Evolutionary conservation across 2,113 vertebrate species (phyloP).

Genomic region (Poecile atricapillus): DNA sequence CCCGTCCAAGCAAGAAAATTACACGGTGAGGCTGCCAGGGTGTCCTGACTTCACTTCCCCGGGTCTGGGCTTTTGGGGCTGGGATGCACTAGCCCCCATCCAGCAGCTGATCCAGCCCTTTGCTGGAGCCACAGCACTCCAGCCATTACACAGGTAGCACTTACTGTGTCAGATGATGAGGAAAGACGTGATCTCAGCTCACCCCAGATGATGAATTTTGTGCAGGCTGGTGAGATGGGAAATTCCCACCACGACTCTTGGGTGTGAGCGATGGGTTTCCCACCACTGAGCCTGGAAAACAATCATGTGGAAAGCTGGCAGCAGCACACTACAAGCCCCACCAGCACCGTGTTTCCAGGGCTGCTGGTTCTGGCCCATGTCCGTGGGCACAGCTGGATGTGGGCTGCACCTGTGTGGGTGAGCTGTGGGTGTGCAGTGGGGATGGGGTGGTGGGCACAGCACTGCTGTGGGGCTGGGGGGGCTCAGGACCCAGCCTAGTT

Average conservation of each 20-base stretch:
- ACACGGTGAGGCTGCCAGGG: background rate
- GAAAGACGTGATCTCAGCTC: background rate
- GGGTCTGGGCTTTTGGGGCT: background rate
- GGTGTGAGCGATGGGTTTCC: background rate
- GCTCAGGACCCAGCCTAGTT: background rate
- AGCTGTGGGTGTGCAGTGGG: background rate
- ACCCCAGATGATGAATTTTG: background rate
- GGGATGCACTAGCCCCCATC: background rate
- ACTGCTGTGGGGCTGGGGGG: background rate
- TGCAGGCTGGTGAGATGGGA: background rate
- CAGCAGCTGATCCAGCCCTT: background rate
- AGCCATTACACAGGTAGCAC: background rate
- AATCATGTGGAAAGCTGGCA: accelerated
- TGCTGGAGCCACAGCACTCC: background rate
- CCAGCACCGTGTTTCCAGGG: background rate
- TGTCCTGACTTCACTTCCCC: conserved; percentile 34
- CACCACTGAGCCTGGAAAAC: background rate
- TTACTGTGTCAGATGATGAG: background rate
- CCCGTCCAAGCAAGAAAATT: conserved; percentile 30
- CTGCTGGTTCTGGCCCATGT: accelerated
- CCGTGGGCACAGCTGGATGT: background rate
- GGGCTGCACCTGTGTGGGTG: background rate
- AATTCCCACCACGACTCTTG: background rate
- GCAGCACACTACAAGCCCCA: background rate
- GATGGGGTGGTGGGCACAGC: background rate